phyloP scores from a whole-genome alignment of 1,140 invertebrate genomes.

The Tetragonula clypearis region DNA sequence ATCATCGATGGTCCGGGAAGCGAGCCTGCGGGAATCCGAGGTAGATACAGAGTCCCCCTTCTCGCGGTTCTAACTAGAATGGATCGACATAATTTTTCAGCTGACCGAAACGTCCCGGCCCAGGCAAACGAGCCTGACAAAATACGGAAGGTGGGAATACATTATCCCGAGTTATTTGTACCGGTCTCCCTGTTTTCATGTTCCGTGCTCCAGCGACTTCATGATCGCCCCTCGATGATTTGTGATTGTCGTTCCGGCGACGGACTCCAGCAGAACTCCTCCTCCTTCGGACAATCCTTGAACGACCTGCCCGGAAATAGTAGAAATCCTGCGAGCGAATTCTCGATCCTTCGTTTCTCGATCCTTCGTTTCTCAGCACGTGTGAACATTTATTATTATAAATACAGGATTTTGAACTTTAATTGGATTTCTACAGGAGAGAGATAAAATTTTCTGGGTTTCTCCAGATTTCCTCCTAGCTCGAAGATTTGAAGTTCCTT shows the following conservation, averaged over 20 bases:
- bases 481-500: no score
- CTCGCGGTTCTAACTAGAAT: conserved; percentile 78
- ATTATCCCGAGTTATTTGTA: conserved; percentile 73
- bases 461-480: no score
- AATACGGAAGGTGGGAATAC: conserved; percentile 76
- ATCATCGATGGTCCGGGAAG: conserved; percentile 59
- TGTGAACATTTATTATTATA: neutral
- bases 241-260: conserved; percentile 34
- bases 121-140: conserved; percentile 76
- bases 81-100: conserved; percentile 78
- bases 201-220: conserved; percentile 35
- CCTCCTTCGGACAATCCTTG: neutral
- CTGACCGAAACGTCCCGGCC: conserved; percentile 65
- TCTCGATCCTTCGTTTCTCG: neutral
- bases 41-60: neutral
- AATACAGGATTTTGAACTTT: no score
- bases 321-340: no score
- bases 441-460: no score
- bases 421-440: neutral
- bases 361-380: no score
- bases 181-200: conserved; percentile 65
- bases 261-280: neutral
- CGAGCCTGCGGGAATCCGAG: conserved; percentile 63
- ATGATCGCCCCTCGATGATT: conserved; percentile 38
- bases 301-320: neutral